Base-by-base conservation (phyloP, 2,888 invertebrate species). In the Campoplex nolae region DNA sequence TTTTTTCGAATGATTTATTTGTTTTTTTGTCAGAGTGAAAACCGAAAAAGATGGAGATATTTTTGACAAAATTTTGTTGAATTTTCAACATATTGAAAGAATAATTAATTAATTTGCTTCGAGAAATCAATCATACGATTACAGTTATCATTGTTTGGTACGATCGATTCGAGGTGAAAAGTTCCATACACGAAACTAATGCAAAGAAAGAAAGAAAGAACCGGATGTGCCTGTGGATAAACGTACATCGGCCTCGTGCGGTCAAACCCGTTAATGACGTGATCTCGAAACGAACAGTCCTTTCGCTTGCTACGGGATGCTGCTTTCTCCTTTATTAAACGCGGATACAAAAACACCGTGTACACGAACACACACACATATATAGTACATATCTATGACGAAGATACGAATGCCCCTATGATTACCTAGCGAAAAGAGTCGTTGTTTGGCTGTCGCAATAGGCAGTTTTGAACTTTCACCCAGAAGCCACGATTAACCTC, bases 401-500 rank as follows among this genome's bases (percentile, higher is more conserved):
- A 7, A 70, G 79, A 51, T 38, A 42, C 45, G 58, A 75, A 74
- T 74, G 74, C 78, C 68, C 75, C 75, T 65, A 62, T 62, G 68
- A 56, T 80, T 70, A 67, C 35, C 67, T 28, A 8, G 54, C 51
- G 42, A 68, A 68, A 56, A 75, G 38, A 70, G 68, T 77, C 68
- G 48, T 81, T 56, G 23, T 23, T 23, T 51, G 48, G 23, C 56
- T n/a, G 68, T 35, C 75, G 16, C 32, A 54, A 62, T 18, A 68
- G 67, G 38, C 67, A 76, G 74, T 71, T 78, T 78, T 75, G 78
- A 81, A 85, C 86, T 88, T 88, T 88, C 88, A 87, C 81, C 83
- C 81, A 38, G 28, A 71, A 58, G 28, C 35, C 18, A 58, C 45
- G 38, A 74, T 68, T 42, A 9, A 68, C 38, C 4, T 54, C 16